A percentile compares a stretch with the other conserved stretches of the same genome.
Conservation (phyloP, 2,113 vertebrate genomes). For the Archocentrus centrarchus region DNA sequence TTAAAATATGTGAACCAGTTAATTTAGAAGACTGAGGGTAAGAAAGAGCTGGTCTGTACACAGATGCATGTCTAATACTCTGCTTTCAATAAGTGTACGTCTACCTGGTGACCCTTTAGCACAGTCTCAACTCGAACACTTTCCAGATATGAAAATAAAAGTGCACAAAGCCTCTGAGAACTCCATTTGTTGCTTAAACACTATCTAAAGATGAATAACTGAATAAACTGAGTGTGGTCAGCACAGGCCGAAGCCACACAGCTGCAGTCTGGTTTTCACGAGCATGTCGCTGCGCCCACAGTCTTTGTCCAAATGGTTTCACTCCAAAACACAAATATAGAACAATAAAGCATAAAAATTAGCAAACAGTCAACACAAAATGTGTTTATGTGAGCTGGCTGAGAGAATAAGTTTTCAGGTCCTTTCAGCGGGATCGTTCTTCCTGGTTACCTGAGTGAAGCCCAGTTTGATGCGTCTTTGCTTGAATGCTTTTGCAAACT, state of each 20-base stretch:
- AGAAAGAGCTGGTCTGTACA: no score
- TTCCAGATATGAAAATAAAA: not conserved
- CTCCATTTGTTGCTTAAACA: no score
- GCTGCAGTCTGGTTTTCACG: not conserved
- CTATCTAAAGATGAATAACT: not conserved
- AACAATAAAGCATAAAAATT: not conserved
- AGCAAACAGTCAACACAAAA: not conserved
- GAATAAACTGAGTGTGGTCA: not conserved
- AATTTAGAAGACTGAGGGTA: no score
- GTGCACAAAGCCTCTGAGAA: no score
- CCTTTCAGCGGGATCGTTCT: fast-evolving
- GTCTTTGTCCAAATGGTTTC: not conserved
- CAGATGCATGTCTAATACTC: no score
- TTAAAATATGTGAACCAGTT: not conserved
- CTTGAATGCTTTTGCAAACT: conserved; percentile 98
- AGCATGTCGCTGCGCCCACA: not conserved
- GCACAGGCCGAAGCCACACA: not conserved
- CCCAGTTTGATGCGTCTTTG: conserved; percentile 97
- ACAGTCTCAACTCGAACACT: not conserved
- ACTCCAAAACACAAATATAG: no score
- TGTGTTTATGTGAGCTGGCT: not conserved
- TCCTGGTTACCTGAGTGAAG: conserved; percentile 90
- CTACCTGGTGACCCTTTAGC: not conserved
- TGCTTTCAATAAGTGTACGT: not conserved
- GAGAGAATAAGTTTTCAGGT: not conserved